Percentiles rank a stretch among this genome's conserved stretches.
These are phyloP conservation scores for Anticlea derivata DNA, from an alignment of 2,888 invertebrate genomes.

Conservation along the genomic window DNA sequence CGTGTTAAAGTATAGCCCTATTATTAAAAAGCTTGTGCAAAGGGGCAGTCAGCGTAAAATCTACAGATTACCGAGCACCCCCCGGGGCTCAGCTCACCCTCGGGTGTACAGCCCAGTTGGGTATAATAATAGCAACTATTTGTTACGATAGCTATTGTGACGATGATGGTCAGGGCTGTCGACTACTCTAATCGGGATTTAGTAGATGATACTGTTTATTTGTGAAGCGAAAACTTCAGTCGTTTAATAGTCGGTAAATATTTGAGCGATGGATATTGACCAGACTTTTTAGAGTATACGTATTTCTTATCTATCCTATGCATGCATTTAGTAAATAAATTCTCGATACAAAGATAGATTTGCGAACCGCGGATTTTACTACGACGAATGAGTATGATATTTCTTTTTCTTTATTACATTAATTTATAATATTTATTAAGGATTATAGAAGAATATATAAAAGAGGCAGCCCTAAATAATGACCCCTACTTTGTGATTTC, in stretches of 20 bases:
- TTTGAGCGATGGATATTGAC: neutral
- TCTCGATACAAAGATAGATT: too few species aligned
- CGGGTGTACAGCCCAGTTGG: conserved; percentile 58
- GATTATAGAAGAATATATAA: too few species aligned
- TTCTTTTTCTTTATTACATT: too few species aligned
- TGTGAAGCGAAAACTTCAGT: conserved; percentile 32
- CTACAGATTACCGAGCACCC: conserved; percentile 79
- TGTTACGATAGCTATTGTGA: conserved; percentile 76
- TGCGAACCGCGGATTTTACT: too few species aligned
- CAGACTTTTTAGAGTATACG: too few species aligned
- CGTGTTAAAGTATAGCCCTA: conserved; percentile 70
- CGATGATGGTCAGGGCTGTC: conserved; percentile 70
- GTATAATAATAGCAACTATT: conserved; percentile 69
- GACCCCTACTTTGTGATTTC: conserved; percentile 59
- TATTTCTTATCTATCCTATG: too few species aligned
- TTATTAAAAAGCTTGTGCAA: conserved; percentile 73
- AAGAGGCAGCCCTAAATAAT: conserved; percentile 52
- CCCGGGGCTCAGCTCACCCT: conserved; percentile 51
- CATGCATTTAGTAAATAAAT: too few species aligned
- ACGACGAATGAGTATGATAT: too few species aligned
- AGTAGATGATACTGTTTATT: conserved; percentile 32
- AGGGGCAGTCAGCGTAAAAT: conserved; percentile 77
- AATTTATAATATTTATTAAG: too few species aligned
- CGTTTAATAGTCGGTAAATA: neutral
- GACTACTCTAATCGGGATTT: conserved; percentile 47